phyloP scores from a whole-genome alignment of 2,113 vertebrate species.

The Phaethon lepturus region DNA sequence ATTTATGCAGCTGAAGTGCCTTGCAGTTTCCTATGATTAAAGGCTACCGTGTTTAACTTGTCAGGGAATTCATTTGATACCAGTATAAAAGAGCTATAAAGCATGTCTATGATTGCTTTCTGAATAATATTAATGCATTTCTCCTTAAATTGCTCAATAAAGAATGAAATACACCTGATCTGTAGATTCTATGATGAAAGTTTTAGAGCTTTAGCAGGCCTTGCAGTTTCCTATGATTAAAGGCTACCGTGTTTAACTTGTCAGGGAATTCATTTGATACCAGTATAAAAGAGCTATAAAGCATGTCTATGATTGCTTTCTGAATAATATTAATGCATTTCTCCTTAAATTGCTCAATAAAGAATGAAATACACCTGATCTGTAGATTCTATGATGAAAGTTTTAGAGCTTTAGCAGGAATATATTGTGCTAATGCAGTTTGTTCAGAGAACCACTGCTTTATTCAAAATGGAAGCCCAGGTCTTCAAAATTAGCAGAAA shows the following conservation, averaged over 20 bases:
- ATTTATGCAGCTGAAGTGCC: conserved; percentile 73
- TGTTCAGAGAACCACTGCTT: conserved; percentile 21
- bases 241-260: conserved; percentile 68
- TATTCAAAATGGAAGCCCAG: neutral
- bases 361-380: conserved; percentile 63
- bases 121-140: conserved; percentile 67
- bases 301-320: conserved; percentile 51
- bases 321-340: conserved; percentile 67
- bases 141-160: conserved; percentile 62
- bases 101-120: conserved; percentile 51
- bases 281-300: conserved; percentile 72
- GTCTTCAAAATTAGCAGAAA: neutral
- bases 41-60: conserved; percentile 68
- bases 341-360: conserved; percentile 62
- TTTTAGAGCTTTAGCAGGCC: too few species aligned
- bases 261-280: conserved; percentile 74
- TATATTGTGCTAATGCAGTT: neutral
- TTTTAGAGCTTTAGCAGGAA: too few species aligned
- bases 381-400: conserved; percentile 28
- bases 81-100: conserved; percentile 72
- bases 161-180: conserved; percentile 63
- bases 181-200: conserved; percentile 28
- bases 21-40: conserved; percentile 74
- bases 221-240: conserved; percentile 74
- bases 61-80: conserved; percentile 74